Conservation (phyloP, 1,140 invertebrate genomes). For the Thaumetopoea pityocampa region DNA sequence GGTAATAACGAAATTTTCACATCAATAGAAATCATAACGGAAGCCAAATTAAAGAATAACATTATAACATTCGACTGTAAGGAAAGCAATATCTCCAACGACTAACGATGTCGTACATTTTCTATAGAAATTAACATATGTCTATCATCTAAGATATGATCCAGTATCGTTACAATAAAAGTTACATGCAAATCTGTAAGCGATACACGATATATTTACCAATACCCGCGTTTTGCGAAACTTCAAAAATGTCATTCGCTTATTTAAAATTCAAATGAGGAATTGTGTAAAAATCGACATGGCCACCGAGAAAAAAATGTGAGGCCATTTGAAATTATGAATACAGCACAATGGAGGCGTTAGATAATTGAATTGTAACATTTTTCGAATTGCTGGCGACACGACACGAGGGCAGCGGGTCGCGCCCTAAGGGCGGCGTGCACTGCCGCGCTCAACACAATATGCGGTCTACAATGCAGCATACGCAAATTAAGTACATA, state of each 20-base stretch:
- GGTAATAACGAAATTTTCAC: slow-evolving; percentile 43
- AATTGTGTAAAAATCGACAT: slow-evolving; percentile 39
- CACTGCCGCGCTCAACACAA: slow-evolving; percentile 36
- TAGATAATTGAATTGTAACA: slow-evolving; percentile 67
- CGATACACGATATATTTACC: slow-evolving; percentile 35
- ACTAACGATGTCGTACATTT: slow-evolving; percentile 29
- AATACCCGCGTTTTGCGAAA: slow-evolving; percentile 18
- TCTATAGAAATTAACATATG: slow-evolving; percentile 59
- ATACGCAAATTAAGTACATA: slow-evolving; percentile 68
- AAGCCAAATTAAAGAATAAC: slow-evolving; percentile 65
- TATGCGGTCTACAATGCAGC: slow-evolving; percentile 54
- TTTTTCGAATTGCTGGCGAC: slow-evolving; percentile 47
- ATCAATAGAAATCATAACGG: slow-evolving; percentile 54
- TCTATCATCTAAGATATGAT: slow-evolving; percentile 63
- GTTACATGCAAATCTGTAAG: slow-evolving; percentile 58
- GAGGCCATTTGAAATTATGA: slow-evolving; percentile 51
- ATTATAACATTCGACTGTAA: slow-evolving; percentile 34
- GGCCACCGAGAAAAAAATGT: slow-evolving; percentile 50
- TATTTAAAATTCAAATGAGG: slow-evolving; percentile 56
- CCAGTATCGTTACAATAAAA: slow-evolving; percentile 47
- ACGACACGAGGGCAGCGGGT: slow-evolving; percentile 58
- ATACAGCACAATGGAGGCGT: slow-evolving; percentile 46
- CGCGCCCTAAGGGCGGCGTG: slow-evolving; percentile 48
- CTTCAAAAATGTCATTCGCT: slow-evolving; percentile 34
- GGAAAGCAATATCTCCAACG: slow-evolving; percentile 34